phyloP scores from a whole-genome alignment of 2,113 vertebrate genomes.

The Pachyramphus minor region DNA sequence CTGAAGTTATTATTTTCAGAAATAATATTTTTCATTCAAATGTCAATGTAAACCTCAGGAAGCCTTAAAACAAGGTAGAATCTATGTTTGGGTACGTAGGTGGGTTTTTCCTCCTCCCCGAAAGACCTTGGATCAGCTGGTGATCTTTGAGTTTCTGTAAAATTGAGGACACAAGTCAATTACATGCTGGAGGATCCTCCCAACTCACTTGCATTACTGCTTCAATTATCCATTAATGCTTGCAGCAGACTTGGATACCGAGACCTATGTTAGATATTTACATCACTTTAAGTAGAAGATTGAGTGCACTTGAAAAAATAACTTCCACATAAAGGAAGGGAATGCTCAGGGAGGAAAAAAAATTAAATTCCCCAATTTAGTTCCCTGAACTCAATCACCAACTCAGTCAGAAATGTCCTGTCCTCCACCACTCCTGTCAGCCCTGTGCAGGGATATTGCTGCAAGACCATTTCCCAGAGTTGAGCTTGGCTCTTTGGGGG shows the following conservation, averaged over 20 bases:
- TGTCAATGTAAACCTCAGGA: background rate
- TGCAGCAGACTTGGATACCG: background rate
- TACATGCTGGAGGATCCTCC: background rate
- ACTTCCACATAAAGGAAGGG: background rate
- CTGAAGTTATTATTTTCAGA: slow-evolving; percentile 22
- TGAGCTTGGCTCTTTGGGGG: background rate
- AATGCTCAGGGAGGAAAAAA: background rate
- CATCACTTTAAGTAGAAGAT: background rate
- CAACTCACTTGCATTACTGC: background rate
- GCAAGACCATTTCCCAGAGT: background rate
- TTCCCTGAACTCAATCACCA: background rate
- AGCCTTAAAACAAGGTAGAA: background rate
- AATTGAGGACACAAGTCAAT: background rate
- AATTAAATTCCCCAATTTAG: background rate
- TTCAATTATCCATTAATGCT: background rate
- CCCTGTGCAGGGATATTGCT: background rate
- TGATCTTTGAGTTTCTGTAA: background rate
- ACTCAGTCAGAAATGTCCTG: background rate
- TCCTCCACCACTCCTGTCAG: background rate
- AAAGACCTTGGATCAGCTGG: background rate
- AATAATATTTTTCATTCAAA: slow-evolving; percentile 40
- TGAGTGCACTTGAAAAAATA: background rate
- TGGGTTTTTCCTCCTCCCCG: background rate
- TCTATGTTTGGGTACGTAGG: background rate
- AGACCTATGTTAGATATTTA: background rate